These are phyloP conservation scores for Loripinus fragilis DNA, from an alignment of 2,888 invertebrate species.

Conservation along the genomic window DNA sequence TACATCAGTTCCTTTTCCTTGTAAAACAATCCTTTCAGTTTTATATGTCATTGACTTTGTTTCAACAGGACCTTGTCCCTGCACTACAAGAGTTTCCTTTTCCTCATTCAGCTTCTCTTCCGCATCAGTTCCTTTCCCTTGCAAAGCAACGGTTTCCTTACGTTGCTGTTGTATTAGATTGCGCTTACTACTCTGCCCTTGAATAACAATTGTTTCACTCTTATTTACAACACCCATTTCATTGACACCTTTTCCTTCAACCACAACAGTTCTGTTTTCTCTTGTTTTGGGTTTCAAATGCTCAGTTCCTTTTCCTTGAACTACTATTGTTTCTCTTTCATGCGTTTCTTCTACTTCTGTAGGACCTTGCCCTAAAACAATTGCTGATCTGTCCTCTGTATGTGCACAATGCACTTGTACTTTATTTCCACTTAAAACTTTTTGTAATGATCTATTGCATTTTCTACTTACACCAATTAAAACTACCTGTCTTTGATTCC, in stretches of 20 bases:
- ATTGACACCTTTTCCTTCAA: background rate
- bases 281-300: background rate
- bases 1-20: background rate
- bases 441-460: constrained; percentile 30
- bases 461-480: constrained; percentile 42
- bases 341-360: background rate
- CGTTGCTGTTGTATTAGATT: background rate
- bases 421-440: constrained; percentile 6
- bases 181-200: background rate
- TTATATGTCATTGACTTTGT: background rate
- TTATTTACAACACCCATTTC: background rate
- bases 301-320: background rate
- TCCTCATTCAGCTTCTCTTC: background rate
- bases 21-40: background rate
- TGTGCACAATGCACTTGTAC: constrained; percentile 23
- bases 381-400: background rate
- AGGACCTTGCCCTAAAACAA: background rate
- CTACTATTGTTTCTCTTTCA: background rate
- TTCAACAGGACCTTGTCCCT: background rate
- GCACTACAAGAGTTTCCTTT: background rate
- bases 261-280: background rate
- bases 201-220: background rate
- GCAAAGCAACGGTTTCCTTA: background rate
- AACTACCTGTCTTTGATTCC: constrained; percentile 40
- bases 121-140: constrained; percentile 1